Evolutionary conservation across 2,113 vertebrate species (phyloP).

Genomic region (Nycticebus coucang): DNA sequence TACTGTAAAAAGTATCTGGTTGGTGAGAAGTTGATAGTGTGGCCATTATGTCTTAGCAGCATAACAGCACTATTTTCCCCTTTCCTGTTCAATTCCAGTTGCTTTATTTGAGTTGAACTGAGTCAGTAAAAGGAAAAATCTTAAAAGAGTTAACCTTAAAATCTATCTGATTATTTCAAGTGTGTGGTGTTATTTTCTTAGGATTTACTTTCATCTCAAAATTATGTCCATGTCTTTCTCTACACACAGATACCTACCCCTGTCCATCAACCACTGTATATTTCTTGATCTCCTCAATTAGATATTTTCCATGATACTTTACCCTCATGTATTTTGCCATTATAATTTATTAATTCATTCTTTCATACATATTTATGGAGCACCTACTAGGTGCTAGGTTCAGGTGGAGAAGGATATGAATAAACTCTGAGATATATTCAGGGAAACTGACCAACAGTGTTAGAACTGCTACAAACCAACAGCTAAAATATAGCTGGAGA

Average conservation of each 20-base stretch:
- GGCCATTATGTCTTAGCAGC: conserved; percentile 57
- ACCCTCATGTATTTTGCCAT: background rate
- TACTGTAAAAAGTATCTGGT: conserved; percentile 67
- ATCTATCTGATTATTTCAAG: background rate
- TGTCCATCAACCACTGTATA: background rate
- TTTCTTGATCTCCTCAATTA: background rate
- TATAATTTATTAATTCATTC: background rate
- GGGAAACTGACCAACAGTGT: background rate
- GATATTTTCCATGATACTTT: background rate
- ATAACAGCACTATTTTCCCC: conserved; percentile 51
- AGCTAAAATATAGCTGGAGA: background rate
- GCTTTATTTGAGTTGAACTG: conserved; percentile 58
- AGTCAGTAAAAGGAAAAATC: conserved; percentile 43
- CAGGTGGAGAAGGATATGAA: background rate
- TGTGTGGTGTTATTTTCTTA: background rate
- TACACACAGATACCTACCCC: background rate
- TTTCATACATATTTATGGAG: background rate
- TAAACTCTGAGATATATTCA: background rate
- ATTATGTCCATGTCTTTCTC: background rate
- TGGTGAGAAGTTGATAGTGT: conserved; percentile 67
- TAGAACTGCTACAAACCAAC: background rate
- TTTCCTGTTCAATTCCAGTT: conserved; percentile 43
- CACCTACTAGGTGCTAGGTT: background rate
- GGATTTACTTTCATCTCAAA: background rate
- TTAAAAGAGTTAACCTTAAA: background rate